Percentiles rank a stretch among this genome's conserved stretches.
Evolutionary conservation across 2,888 invertebrate genomes (phyloP).

Genomic region (Baronia brevicornis): DNA sequence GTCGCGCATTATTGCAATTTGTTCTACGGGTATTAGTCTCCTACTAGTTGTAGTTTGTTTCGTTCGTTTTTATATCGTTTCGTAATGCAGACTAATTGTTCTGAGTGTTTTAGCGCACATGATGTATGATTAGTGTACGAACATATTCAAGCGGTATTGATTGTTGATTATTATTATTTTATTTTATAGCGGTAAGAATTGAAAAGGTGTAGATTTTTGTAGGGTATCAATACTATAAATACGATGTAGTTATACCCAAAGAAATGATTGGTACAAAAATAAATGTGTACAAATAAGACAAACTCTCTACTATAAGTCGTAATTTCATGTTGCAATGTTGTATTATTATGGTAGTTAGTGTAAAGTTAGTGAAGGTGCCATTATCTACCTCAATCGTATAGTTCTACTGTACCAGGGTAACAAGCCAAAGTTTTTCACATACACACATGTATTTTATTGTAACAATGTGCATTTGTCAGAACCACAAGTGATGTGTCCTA

Average conservation of each 20-base stretch:
- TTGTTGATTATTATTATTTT: slow-evolving; percentile 75
- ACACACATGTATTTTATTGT: slow-evolving; percentile 46
- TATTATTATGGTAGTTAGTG: slow-evolving; percentile 57
- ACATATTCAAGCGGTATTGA: slow-evolving; percentile 50
- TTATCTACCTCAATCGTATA: slow-evolving; percentile 65
- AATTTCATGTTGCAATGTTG: slow-evolving; percentile 69
- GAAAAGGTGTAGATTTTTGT: slow-evolving; percentile 48
- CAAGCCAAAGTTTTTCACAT: slow-evolving; percentile 65
- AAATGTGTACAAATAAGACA: slow-evolving; percentile 68
- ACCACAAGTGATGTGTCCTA: slow-evolving; percentile 34
- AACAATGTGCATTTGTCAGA: slow-evolving; percentile 63
- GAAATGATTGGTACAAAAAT: slow-evolving; percentile 74
- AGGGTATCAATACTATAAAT: slow-evolving; percentile 38
- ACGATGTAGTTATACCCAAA: slow-evolving; percentile 65
- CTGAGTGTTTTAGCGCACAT: slow-evolving; percentile 58
- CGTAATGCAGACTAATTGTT: slow-evolving; percentile 44
- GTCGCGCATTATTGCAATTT: slow-evolving; percentile 58
- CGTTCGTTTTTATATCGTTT: slow-evolving; percentile 51
- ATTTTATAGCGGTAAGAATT: slow-evolving; percentile 54
- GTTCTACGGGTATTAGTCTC: slow-evolving; percentile 77
- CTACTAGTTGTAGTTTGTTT: slow-evolving; percentile 69
- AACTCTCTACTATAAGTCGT: slow-evolving; percentile 52
- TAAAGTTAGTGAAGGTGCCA: slow-evolving; percentile 56
- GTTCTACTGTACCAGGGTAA: slow-evolving; percentile 57
- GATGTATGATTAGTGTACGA: slow-evolving; percentile 43